A percentile compares a stretch with the other conserved stretches of the same genome.
phyloP scores from a whole-genome alignment of 2,888 invertebrate species.

The Melolontha melolontha region DNA sequence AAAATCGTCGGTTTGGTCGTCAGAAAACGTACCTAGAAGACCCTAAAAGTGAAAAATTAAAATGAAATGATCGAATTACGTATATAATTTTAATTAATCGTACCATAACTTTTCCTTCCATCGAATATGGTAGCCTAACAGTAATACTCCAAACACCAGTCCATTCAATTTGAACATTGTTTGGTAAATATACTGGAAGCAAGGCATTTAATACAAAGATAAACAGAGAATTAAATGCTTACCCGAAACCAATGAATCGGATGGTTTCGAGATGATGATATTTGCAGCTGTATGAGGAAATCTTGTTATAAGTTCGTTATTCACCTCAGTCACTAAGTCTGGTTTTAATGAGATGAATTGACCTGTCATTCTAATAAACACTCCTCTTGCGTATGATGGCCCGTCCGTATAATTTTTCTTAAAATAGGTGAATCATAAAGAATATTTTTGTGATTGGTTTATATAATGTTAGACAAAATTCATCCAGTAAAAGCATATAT shows the following conservation, averaged over 20 bases:
- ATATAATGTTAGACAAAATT: too few relatives aligned
- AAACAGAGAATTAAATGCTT: neutral
- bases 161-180: constrained; percentile 24
- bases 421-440: too few relatives aligned
- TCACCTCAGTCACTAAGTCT: constrained; percentile 1
- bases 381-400: constrained; percentile 15
- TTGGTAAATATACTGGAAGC: constrained; percentile 20
- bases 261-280: constrained; percentile 67
- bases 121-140: constrained; percentile 11
- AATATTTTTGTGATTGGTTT: too few relatives aligned
- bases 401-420: constrained; percentile 9
- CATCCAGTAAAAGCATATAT: too few relatives aligned
- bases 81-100: too few relatives aligned
- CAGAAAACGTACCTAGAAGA: constrained; percentile 24
- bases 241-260: constrained; percentile 70
- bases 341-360: constrained; percentile 13
- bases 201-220: neutral
- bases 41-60: constrained; percentile 12
- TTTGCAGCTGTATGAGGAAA: constrained; percentile 11
- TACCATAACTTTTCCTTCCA: constrained; percentile 31
- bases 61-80: neutral
- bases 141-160: constrained; percentile 9
- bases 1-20: constrained; percentile 27
- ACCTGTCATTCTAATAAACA: constrained; percentile 14
- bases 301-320: neutral